Conservation (phyloP, 2,888 invertebrate genomes). For the Ophonus ardosiacus region DNA sequence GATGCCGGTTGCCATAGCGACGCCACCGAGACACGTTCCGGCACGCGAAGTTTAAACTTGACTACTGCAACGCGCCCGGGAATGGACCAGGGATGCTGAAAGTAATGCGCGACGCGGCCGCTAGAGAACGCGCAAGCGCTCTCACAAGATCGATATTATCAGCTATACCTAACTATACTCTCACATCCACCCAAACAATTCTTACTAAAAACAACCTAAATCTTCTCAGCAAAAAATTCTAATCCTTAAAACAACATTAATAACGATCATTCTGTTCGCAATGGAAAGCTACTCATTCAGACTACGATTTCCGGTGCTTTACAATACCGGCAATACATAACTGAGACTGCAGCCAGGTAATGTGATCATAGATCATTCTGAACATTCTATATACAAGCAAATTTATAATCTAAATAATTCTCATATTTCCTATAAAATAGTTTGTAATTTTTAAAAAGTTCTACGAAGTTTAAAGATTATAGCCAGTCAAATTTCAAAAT, state of each 20-base stretch:
- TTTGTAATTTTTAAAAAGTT: not conserved
- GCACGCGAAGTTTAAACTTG: constrained; percentile 39
- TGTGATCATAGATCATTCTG: not conserved
- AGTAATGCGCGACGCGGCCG: constrained; percentile 36
- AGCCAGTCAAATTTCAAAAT: not conserved
- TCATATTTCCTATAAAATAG: not conserved
- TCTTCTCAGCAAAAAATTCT: not conserved
- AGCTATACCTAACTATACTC: constrained; percentile 46
- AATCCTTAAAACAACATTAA: not conserved
- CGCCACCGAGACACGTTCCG: constrained; percentile 47
- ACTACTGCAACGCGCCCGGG: constrained; percentile 61
- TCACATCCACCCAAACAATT: constrained; percentile 25
- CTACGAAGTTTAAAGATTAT: not conserved
- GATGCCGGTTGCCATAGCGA: constrained; percentile 53
- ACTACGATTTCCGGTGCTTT: not conserved
- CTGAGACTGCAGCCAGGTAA: not conserved
- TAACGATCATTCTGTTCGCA: not conserved
- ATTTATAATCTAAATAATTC: not conserved
- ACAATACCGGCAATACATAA: not conserved
- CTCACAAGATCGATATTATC: constrained; percentile 53
- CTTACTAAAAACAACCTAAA: constrained; percentile 2
- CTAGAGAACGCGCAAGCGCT: constrained; percentile 59
- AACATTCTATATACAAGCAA: not conserved
- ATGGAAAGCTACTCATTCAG: not conserved
- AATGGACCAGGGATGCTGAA: constrained; percentile 63